phyloP scores from a whole-genome alignment of 2,797 vertebrate species.

The Lophius americanus region DNA sequence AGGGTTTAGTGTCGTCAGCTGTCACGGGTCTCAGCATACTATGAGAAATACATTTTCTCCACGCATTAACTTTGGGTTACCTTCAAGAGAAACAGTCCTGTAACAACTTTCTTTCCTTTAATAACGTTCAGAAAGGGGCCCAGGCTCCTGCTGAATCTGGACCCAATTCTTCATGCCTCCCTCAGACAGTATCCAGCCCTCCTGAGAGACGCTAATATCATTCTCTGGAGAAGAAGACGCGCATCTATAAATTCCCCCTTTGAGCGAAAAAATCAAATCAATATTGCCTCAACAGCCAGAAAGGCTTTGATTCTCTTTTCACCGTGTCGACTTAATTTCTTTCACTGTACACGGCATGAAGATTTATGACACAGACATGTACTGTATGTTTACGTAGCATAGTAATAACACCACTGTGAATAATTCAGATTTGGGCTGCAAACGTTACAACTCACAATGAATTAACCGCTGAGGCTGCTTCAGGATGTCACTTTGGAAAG shows the following conservation, averaged over 20 bases:
- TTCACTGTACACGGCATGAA: slow-evolving; percentile 39
- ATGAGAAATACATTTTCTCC: slow-evolving; percentile 50
- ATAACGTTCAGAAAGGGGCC: slow-evolving; percentile 65
- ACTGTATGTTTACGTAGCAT: slow-evolving; percentile 68
- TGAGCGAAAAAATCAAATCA: slow-evolving; percentile 76
- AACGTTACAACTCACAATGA: slow-evolving; percentile 41
- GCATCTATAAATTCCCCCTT: slow-evolving; percentile 70
- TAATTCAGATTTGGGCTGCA: slow-evolving; percentile 58
- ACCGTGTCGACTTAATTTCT: slow-evolving; percentile 63
- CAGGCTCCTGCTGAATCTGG: slow-evolving; percentile 57
- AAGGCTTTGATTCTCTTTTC: slow-evolving; percentile 71
- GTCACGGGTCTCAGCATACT: slow-evolving; percentile 28
- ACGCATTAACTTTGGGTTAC: slow-evolving; percentile 59
- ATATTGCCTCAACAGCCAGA: slow-evolving; percentile 61
- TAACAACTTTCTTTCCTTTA: slow-evolving; percentile 73
- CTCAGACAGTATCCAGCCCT: slow-evolving; percentile 58
- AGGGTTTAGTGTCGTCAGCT: slow-evolving; percentile 57
- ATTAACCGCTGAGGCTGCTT: slow-evolving; percentile 42
- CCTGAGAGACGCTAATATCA: slow-evolving; percentile 62
- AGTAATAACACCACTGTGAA: slow-evolving; percentile 59
- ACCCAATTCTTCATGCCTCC: slow-evolving; percentile 68
- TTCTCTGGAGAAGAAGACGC: slow-evolving; percentile 61
- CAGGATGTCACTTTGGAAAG: slow-evolving; percentile 27
- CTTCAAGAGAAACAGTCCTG: slow-evolving; percentile 72
- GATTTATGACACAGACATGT: slow-evolving; percentile 75